A percentile compares a stretch with the other conserved stretches of the same genome.
Evolutionary conservation across 2,113 vertebrate species (phyloP).

Genomic region (Megalops atlanticus): DNA sequence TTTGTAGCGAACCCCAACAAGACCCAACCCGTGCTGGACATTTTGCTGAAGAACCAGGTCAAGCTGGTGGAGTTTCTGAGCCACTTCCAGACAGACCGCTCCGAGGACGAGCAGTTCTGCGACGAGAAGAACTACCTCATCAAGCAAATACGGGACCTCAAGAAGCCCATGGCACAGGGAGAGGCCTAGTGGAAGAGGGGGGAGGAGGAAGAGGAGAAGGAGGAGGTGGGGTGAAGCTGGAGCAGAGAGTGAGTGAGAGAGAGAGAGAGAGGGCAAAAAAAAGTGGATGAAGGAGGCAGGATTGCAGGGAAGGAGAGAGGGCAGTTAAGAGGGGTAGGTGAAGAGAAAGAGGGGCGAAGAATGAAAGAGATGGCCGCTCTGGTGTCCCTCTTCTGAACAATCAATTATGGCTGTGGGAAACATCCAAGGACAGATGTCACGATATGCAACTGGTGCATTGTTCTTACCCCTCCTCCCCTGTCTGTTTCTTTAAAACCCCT

Average conservation of each 20-base stretch:
- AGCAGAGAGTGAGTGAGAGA: constrained; percentile 31
- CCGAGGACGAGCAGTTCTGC: constrained; percentile 92
- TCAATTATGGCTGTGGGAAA: background rate
- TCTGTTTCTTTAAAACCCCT: background rate
- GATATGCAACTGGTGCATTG: background rate
- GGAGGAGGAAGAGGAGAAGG: background rate
- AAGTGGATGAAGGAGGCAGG: constrained; percentile 13
- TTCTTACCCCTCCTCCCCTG: background rate
- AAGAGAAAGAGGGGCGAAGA: constrained; percentile 14
- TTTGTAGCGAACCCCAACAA: constrained; percentile 98
- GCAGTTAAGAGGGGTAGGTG: constrained; percentile 23
- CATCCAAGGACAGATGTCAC: background rate
- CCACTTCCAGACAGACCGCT: constrained; percentile 93
- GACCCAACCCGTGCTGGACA: constrained; percentile 94
- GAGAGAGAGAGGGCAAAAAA: constrained; percentile 33
- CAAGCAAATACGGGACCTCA: constrained; percentile 96
- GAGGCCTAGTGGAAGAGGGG: constrained; percentile 54
- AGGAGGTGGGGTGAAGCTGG: constrained; percentile 43
- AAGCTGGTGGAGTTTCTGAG: constrained; percentile 96
- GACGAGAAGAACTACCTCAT: constrained; percentile 98
- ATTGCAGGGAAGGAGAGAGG: background rate
- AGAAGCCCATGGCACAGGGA: constrained; percentile 71
- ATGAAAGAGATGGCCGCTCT: background rate
- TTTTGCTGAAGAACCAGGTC: constrained; percentile 95
- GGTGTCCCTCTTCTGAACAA: background rate